A percentile compares a stretch with the other conserved stretches of the same genome.
phyloP scores from a whole-genome alignment of 2,797 vertebrate species.

The Discoglossus pictus region DNA sequence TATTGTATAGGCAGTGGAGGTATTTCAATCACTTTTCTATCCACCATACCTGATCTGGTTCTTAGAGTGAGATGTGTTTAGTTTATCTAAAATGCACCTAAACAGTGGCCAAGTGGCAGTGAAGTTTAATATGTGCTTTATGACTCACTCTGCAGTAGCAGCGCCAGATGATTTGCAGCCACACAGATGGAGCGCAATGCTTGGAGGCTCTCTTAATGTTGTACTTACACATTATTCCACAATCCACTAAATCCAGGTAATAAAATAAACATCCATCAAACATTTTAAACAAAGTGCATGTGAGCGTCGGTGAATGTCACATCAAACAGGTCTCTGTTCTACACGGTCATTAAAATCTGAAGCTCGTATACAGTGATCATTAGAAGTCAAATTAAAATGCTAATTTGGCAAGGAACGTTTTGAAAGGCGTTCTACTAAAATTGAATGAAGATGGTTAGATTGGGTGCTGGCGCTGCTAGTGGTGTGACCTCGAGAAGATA shows the following conservation, averaged over 20 bases:
- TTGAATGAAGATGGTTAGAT: conserved; percentile 36
- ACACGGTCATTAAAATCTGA: conserved; percentile 39
- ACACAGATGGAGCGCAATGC: conserved; percentile 44
- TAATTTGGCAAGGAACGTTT: conserved; percentile 25
- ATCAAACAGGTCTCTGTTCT: conserved; percentile 45
- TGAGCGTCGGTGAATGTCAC: conserved; percentile 39
- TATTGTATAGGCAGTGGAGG: too few species aligned
- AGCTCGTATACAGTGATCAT: conserved; percentile 38
- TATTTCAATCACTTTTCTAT: too few species aligned
- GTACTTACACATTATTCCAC: conserved; percentile 38
- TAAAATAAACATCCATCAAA: conserved; percentile 46
- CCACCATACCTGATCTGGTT: too few species aligned
- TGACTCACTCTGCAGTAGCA: conserved; percentile 7
- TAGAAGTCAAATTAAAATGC: conserved; percentile 48
- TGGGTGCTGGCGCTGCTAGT: conserved; percentile 19
- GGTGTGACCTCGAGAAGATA: conserved; percentile 26
- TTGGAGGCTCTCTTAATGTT: conserved; percentile 45
- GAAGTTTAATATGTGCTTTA: conserved; percentile 33
- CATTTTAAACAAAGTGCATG: conserved; percentile 37
- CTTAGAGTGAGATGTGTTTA: too few species aligned
- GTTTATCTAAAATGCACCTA: too few species aligned
- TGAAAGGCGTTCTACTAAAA: conserved; percentile 26
- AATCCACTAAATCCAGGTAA: conserved; percentile 39
- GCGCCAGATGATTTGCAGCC: conserved; percentile 37
- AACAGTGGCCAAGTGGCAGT: conserved; percentile 29